Percentiles rank a stretch among this genome's conserved stretches.
Evolutionary conservation across 2,113 vertebrate genomes (phyloP).

Genomic region (Sceloporus tristichus): DNA sequence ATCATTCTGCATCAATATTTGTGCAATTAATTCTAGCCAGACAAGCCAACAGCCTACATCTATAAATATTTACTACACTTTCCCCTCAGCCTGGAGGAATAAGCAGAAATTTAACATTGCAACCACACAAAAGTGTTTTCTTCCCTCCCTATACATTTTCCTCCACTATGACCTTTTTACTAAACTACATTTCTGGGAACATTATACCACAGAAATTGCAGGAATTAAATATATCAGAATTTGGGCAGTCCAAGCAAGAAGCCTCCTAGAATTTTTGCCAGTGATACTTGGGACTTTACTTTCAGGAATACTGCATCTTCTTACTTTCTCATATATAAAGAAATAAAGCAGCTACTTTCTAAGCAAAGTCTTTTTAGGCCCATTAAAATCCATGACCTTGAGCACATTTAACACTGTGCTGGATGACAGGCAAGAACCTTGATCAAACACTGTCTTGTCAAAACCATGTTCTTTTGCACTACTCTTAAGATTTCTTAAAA

Average conservation of each 20-base stretch:
- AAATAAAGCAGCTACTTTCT: neutral
- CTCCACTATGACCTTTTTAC: slow-evolving; percentile 26
- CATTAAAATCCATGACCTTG: neutral
- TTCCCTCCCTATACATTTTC: neutral
- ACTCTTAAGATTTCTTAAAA: neutral
- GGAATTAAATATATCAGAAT: neutral
- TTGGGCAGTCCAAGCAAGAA: neutral
- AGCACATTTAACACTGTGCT: neutral
- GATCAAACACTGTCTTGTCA: neutral
- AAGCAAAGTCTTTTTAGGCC: neutral
- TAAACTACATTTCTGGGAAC: slow-evolving; percentile 31
- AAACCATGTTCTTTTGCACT: neutral
- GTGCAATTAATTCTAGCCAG: slow-evolving; percentile 66
- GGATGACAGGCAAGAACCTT: neutral
- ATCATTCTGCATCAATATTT: slow-evolving; percentile 60
- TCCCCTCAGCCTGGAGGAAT: slow-evolving; percentile 47
- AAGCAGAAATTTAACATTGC: slow-evolving; percentile 52
- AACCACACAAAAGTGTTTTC: neutral
- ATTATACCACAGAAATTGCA: slow-evolving; percentile 35
- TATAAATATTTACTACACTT: slow-evolving; percentile 69
- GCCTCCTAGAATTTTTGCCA: neutral
- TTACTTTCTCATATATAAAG: neutral
- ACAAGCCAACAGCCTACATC: slow-evolving; percentile 53
- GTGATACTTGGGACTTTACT: neutral
- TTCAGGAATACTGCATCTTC: slow-evolving; percentile 18